Conservation (phyloP, 2,113 vertebrate genomes). For the Sylvietta virens region DNA sequence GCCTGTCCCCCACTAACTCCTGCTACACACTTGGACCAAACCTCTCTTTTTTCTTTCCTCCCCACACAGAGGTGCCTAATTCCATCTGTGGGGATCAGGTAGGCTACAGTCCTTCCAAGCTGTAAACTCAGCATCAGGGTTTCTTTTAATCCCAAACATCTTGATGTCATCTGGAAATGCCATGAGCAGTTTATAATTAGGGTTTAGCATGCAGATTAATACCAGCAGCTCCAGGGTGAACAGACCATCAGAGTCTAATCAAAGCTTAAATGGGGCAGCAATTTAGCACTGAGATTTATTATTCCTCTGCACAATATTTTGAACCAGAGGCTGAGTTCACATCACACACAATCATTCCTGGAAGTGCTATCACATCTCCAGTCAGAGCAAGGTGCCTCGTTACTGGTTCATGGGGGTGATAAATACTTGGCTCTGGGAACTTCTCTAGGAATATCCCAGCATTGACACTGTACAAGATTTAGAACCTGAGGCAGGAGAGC, state of each 20-base stretch:
- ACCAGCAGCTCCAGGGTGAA: slow-evolving; percentile 48
- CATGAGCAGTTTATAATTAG: slow-evolving; percentile 70
- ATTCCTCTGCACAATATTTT: slow-evolving; percentile 38
- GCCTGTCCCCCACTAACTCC: background rate
- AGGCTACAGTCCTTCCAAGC: slow-evolving; percentile 50
- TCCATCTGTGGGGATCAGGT: slow-evolving; percentile 10
- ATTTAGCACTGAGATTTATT: slow-evolving; percentile 63
- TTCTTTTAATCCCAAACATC: slow-evolving; percentile 75
- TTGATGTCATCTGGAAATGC: slow-evolving; percentile 72
- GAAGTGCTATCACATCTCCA: slow-evolving; percentile 43
- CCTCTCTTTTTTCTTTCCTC: background rate
- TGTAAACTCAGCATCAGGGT: slow-evolving; percentile 54
- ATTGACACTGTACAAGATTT: background rate
- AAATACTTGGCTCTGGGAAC: background rate
- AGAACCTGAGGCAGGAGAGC: background rate
- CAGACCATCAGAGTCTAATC: slow-evolving; percentile 64
- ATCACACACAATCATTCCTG: slow-evolving; percentile 55
- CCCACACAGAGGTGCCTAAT: background rate
- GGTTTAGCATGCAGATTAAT: slow-evolving; percentile 59
- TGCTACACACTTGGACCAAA: background rate
- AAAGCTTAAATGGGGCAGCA: slow-evolving; percentile 58
- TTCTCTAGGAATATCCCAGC: background rate
- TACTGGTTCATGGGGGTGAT: background rate
- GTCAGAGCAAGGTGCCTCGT: background rate
- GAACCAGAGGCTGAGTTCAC: slow-evolving; percentile 45